phyloP scores from a whole-genome alignment of 2,797 vertebrate species.

The Anguilla pacifica region DNA sequence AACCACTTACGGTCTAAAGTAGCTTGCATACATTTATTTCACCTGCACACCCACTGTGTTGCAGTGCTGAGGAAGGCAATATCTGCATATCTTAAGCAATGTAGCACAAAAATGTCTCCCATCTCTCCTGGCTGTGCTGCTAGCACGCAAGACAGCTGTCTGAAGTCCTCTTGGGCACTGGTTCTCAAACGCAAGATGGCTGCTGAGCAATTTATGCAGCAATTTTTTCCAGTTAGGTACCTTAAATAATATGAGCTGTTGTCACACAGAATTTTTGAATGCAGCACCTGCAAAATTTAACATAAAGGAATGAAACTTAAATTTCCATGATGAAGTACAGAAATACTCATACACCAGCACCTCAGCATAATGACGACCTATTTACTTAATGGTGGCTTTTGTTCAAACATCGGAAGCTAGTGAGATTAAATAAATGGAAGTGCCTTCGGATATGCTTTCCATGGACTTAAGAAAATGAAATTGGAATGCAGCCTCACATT shows the following conservation, averaged over 20 bases:
- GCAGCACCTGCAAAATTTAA: neutral
- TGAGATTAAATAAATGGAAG: neutral
- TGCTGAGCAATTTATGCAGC: neutral
- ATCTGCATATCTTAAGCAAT: conserved; percentile 24
- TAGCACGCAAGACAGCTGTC: neutral
- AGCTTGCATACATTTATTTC: conserved; percentile 56
- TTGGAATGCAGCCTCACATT: neutral
- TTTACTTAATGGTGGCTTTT: neutral
- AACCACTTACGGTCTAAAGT: conserved; percentile 51
- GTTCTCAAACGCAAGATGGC: neutral
- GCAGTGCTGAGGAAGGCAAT: conserved; percentile 55
- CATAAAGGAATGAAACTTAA: neutral
- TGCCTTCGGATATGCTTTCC: neutral
- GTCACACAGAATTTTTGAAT: neutral
- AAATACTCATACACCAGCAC: neutral
- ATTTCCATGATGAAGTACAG: neutral
- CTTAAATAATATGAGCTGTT: neutral
- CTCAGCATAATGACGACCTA: neutral
- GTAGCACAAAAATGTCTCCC: neutral
- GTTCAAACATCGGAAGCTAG: neutral
- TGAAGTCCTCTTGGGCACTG: neutral
- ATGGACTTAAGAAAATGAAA: neutral
- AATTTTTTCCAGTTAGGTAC: neutral
- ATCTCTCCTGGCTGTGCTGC: neutral
- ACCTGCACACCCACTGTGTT: conserved; percentile 50